Evolutionary conservation across 2,888 invertebrate genomes (phyloP).

Genomic region (Schizotus pectinicornis): DNA sequence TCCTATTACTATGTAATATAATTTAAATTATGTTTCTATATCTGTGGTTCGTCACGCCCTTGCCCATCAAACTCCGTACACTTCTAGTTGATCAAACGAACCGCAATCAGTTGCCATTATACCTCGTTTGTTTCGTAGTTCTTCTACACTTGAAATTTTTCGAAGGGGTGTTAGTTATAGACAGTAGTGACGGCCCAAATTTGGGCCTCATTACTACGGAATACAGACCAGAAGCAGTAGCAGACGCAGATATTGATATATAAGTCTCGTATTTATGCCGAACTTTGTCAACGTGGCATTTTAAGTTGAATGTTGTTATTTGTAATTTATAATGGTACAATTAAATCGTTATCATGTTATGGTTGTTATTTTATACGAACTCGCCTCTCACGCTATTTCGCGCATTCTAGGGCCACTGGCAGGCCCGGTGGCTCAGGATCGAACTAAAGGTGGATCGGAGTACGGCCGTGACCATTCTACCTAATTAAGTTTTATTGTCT

Average conservation of each 20-base stretch:
- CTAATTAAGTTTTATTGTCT: conserved; percentile 54
- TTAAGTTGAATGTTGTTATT: conserved; percentile 59
- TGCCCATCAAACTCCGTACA: conserved; percentile 54
- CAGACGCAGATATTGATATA: conserved; percentile 24
- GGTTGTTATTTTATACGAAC: conserved; percentile 58
- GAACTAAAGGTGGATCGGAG: conserved; percentile 54
- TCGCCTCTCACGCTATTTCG: conserved; percentile 33
- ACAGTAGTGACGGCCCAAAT: too few relatives aligned
- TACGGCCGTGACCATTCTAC: conserved; percentile 52
- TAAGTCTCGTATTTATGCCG: conserved; percentile 47
- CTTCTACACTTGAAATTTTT: conserved; percentile 28
- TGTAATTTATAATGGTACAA: conserved; percentile 57
- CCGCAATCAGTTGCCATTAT: conserved; percentile 22
- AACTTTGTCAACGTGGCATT: conserved; percentile 51
- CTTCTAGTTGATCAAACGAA: conserved; percentile 52
- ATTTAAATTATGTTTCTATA: conserved; percentile 44
- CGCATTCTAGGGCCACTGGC: conserved; percentile 40
- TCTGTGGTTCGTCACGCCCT: conserved; percentile 55
- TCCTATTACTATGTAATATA: conserved; percentile 52
- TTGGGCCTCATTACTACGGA: neutral
- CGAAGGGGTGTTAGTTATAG: conserved; percentile 50
- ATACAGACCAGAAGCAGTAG: conserved; percentile 26
- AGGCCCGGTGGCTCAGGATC: conserved; percentile 49
- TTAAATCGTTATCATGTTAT: conserved; percentile 59
- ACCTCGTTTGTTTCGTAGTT: conserved; percentile 23